Base-by-base conservation (phyloP, 2,888 invertebrate species). In the Sarcophaga subvicina region DNA sequence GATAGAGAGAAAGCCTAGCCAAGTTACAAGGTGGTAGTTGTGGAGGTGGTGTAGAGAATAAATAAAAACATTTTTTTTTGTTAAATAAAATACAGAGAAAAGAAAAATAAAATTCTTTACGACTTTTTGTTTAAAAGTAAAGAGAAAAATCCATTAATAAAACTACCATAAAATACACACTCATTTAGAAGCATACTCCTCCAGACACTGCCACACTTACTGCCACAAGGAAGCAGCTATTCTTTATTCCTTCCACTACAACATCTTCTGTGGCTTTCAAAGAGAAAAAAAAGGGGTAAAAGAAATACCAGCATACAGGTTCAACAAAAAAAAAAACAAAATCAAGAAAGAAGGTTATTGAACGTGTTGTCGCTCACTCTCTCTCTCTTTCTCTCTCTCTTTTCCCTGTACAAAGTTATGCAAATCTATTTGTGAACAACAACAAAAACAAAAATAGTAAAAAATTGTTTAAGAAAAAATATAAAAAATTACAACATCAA, bases 141-240 rank as follows among this genome's bases (percentile, higher is more conserved):
- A 14, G 14, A 71, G 76, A 84, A 81, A 84, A 81, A 84, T 47
- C 84, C 87, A 84, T 87, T 87, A 84, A 87, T 87, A 87, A 84
- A 87, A 87, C 84, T 84, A 81, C 76, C 84, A 87, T 84, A 79
- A 87, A 85, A 78, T 60, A 83, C 17, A 72, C 4, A 83, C 14
- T 37, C 10, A 71, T 22, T 37, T 12, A 54, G 37, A 37, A 5
- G 0, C 49, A 12, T 49, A 49, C 49, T 49, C 49, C 49, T 49
- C 14, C 49, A 14, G 14, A 49, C 11, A 49, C 49, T 14, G 14
- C 49, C 11, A 14, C 14, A 14, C 14, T 49, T 49, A 37, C 37
- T 37, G 37, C 6, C 37, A 37, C 14, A 62, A 77, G 49, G 60
- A 59, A 70, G 54, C 63, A 70, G 54, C 63, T 63, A 69, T 70